Conservation (phyloP, 2,888 invertebrate species). For the Allygus modestus region DNA sequence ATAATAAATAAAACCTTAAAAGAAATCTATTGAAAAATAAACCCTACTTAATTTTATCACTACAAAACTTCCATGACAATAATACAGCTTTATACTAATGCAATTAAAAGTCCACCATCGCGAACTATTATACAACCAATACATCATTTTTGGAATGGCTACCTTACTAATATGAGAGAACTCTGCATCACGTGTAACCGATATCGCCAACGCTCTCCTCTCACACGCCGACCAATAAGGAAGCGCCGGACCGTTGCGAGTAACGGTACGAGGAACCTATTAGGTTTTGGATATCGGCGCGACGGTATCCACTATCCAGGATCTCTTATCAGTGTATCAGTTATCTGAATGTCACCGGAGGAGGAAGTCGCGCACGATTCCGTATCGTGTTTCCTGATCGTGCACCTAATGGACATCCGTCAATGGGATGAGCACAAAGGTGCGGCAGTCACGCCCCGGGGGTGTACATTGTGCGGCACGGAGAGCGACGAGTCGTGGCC, state of each 20-base stretch:
- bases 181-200: too few relatives aligned
- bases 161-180: too few relatives aligned
- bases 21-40: too few relatives aligned
- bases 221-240: background rate
- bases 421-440: background rate
- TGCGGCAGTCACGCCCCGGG: background rate
- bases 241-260: background rate
- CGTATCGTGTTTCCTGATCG: constrained; percentile 14
- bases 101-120: too few relatives aligned
- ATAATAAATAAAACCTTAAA: too few relatives aligned
- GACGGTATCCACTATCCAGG: background rate
- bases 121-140: too few relatives aligned
- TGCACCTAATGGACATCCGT: constrained; percentile 5
- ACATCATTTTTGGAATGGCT: too few relatives aligned
- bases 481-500: background rate
- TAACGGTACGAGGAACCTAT: background rate
- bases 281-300: background rate
- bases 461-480: background rate
- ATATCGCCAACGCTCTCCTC: too few relatives aligned
- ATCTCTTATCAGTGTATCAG: background rate
- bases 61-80: too few relatives aligned
- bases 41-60: too few relatives aligned
- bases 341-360: background rate
- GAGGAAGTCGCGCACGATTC: constrained; percentile 10
- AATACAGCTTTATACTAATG: too few relatives aligned